Conservation (phyloP, 2,113 vertebrate species). For the Bubo bubo region DNA sequence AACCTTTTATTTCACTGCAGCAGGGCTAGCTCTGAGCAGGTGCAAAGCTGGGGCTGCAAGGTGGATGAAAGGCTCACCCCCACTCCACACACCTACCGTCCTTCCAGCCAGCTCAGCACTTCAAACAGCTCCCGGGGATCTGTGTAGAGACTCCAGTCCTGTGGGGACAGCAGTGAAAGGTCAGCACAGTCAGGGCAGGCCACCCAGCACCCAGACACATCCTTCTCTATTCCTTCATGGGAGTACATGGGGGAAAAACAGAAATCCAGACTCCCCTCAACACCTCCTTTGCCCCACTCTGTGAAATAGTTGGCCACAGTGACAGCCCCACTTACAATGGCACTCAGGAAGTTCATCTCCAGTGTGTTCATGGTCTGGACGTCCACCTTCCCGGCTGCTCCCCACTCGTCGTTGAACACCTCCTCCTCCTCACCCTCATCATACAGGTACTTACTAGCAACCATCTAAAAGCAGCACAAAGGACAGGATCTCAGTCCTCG, state of each 20-base stretch:
- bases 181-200: not conserved
- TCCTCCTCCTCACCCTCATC: conserved; percentile 98
- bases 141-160: conserved; percentile 95
- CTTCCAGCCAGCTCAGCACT: conserved; percentile 87
- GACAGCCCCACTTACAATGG: conserved; percentile 83
- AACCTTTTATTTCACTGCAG: not conserved
- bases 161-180: not conserved
- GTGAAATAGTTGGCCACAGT: fast-evolving
- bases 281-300: not conserved
- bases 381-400: conserved; percentile 91
- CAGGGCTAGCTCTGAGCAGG: not conserved
- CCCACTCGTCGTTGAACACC: conserved; percentile 98
- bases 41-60: not conserved
- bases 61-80: not conserved
- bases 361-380: conserved; percentile 93
- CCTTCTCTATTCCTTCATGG: not conserved
- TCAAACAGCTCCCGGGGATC: conserved; percentile 89
- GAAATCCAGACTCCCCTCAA: not conserved
- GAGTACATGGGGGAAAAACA: not conserved
- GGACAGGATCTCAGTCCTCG: not conserved
- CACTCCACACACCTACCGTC: conserved; percentile 77
- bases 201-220: not conserved
- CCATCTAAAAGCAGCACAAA: conserved; percentile 83
- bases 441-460: conserved; percentile 98
- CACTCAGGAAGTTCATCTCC: conserved; percentile 94